Conservation (phyloP, 1,140 invertebrate species). For the Tribolium madens region DNA sequence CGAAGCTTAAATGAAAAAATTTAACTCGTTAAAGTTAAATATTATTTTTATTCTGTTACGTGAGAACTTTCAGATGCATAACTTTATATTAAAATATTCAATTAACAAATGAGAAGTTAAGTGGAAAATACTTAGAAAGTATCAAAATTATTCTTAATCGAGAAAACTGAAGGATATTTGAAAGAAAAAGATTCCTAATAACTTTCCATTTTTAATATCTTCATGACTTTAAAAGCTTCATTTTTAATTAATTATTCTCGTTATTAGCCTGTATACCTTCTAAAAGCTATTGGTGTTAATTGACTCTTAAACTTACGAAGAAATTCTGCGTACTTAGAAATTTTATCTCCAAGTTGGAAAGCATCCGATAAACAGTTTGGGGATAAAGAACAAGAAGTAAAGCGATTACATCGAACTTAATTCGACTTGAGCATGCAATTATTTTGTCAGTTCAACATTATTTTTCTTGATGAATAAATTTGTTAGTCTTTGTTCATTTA, state of each 20-base stretch:
- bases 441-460: slow-evolving; percentile 31
- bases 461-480: slow-evolving; percentile 12
- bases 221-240: neutral
- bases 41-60: neutral
- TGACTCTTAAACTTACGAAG: slow-evolving; percentile 14
- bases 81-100: neutral
- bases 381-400: slow-evolving; percentile 24
- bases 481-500: neutral
- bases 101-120: no score
- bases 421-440: slow-evolving; percentile 27
- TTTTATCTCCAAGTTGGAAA: slow-evolving; percentile 17
- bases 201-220: slow-evolving; percentile 2
- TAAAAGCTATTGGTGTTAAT: slow-evolving; percentile 31
- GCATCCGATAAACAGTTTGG: slow-evolving; percentile 28
- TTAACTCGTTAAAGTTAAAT: neutral
- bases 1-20: neutral
- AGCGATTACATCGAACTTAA: slow-evolving; percentile 24
- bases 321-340: slow-evolving; percentile 21
- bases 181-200: neutral
- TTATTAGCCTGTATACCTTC: slow-evolving; percentile 1
- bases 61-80: neutral
- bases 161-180: no score
- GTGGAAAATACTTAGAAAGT: no score
- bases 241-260: slow-evolving; percentile 29
- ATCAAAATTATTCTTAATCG: no score